Evolutionary conservation across 2,797 vertebrate species (phyloP), one percentile per base, ranked within the genome.

Genomic region (Carapus acus): DNA sequence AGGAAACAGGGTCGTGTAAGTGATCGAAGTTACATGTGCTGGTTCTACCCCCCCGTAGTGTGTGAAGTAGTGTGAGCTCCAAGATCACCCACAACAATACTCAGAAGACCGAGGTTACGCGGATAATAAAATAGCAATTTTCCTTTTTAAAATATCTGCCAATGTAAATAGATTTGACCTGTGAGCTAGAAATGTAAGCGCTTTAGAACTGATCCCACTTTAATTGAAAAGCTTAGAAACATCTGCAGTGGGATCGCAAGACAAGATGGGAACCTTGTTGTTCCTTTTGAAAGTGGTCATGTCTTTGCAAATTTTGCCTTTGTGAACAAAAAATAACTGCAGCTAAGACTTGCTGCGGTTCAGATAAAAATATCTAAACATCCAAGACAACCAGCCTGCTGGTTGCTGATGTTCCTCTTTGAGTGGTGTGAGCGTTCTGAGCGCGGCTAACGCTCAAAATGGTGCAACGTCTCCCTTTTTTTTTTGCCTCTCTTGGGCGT

Each of bases 301-400:
- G 14, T 46, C n/a, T 51, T 20, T 40, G 7, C n/a, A 44, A 37
- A 29, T 34, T 43, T 49, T 11, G 24, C 38, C 9, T 39, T 38
- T 37, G 24, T 22, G 40, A 66, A 43, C 15, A 38, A 29, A 42
- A 46, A 44, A 42, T 7, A 16, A 5, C 5, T 38, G 15, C 53
- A 17, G 33, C 17, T 45, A 31, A 54, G 64, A 54, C 24, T 2
- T 1, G 41, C 34, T 54, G 47, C 36, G 19, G 23, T 33, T n/a
- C n/a, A 21, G 27, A 23, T 8, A 58, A 38, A 44, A 18, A 38
- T n/a, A n/a, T n/a, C n/a, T n/a, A n/a, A n/a, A n/a, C n/a, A n/a
- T n/a, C n/a, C n/a, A 27, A 13, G 16, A 18, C 16, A 67, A 80
- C 78, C 83, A 84, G 84, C 83, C 84, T 4, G 85, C 80, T 84